Evolutionary conservation across 2,113 vertebrate genomes (phyloP), one percentile per base, ranked within the genome.

Genomic region (Notarius lentiginosus): DNA sequence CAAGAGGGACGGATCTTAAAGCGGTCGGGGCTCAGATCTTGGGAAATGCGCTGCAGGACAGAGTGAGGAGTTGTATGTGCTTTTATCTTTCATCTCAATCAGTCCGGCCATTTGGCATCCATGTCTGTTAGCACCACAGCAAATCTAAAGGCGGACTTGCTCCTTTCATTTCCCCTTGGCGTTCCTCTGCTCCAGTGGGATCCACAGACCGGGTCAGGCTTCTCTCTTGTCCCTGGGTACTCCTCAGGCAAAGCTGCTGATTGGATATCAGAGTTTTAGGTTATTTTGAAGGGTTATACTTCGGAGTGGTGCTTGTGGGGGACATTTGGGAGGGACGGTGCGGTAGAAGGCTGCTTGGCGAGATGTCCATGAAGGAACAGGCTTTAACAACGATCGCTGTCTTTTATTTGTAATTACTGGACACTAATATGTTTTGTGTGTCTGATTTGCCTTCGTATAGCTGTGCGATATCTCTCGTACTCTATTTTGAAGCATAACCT

Each of bases 201-300:
- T 76, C 58, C 27, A 20, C n/a, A 76, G 72, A 51, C 27, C 49
- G 11, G 65, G 51, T 56, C 63, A 34, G 34, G 61, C 84, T 66
- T 85, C 84, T 65, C 5, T 30, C 2, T 34, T 27, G 53, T 60
- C 83, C 34, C 58, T 30, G 72, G 22, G n/a, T 53, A 34, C 41
- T 53, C 56, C 12, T 47, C 15, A 73, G 20, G 18, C 81, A 76
- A 61, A 84, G 73, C 51, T 58, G 41, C 24, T 73, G 83, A 30
- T 58, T 79, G 73, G 65, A 83, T 34, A 7, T 72, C 15, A 72
- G 55, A 41, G 41, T 41, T 56, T 10, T 75, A 68, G 66, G 55
- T 79, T 79, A 63, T 89, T 87, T 87, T 30, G 79, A 81, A 66
- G 61, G 76, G 63, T 79, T 79, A 83, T 68, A 55, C 72, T 41